Conservation (phyloP, 2,888 invertebrate genomes). For the Argynnis bischoffii region DNA sequence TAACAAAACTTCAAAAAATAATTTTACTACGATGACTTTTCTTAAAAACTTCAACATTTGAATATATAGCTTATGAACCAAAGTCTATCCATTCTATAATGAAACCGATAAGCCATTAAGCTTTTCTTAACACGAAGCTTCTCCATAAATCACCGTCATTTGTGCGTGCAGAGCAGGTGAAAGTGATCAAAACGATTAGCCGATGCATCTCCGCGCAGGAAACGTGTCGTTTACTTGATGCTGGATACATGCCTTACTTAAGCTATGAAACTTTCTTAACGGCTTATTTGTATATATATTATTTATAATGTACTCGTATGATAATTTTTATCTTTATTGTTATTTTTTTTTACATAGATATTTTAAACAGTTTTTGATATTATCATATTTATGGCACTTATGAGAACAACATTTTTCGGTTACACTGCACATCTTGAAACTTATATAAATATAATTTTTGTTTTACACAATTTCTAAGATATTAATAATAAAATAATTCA, state of each 20-base stretch:
- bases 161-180: constrained; percentile 36
- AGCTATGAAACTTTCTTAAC: constrained; percentile 4
- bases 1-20: too few species aligned
- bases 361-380: too few species aligned
- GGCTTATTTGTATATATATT: neutral
- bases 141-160: constrained; percentile 30
- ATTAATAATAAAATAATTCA: too few species aligned
- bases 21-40: too few species aligned
- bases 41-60: neutral
- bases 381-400: too few species aligned
- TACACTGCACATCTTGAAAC: too few species aligned
- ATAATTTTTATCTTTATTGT: too few species aligned
- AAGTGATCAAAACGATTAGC: constrained; percentile 41
- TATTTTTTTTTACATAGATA: too few species aligned
- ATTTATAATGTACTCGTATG: neutral
- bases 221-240: constrained; percentile 3
- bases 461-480: too few species aligned
- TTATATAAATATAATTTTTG: too few species aligned
- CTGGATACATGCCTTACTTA: neutral
- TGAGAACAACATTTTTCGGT: too few species aligned
- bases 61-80: neutral
- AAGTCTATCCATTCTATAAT: constrained; percentile 3
- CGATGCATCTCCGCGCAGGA: constrained; percentile 28
- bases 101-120: constrained; percentile 26
- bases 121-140: constrained; percentile 23